Conservation (phyloP, 2,797 vertebrate genomes). For the Epinephelus awoara region DNA sequence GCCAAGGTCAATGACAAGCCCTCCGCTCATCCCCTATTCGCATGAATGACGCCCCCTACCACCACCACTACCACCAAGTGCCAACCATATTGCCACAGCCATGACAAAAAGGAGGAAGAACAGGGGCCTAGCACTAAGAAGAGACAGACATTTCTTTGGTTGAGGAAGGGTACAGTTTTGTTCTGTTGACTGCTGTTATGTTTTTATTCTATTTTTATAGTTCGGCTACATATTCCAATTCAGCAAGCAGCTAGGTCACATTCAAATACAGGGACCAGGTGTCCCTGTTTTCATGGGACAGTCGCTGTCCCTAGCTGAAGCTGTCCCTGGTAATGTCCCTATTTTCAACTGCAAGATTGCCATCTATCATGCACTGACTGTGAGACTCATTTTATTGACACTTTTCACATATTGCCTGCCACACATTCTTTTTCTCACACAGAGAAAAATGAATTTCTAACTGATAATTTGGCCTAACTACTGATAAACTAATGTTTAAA, state of each 20-base stretch:
- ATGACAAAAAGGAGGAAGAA: constrained; percentile 11
- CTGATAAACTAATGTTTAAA: no score
- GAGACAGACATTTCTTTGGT: constrained; percentile 18
- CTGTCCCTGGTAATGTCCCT: no score
- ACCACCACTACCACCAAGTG: not conserved
- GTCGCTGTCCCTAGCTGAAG: no score
- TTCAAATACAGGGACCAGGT: not conserved
- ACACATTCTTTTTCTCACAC: no score
- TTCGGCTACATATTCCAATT: not conserved
- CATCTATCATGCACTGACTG: no score
- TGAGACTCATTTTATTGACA: no score
- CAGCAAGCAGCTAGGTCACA: not conserved
- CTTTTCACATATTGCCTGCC: no score
- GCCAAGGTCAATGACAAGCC: constrained; percentile 68
- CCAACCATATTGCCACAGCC: constrained; percentile 6
- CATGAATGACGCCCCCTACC: constrained; percentile 28
- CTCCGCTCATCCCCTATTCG: constrained; percentile 26
- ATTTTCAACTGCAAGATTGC: no score
- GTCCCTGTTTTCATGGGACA: no score
- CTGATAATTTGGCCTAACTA: no score
- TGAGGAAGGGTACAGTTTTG: not conserved
- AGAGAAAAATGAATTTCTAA: no score
- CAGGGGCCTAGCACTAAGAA: constrained; percentile 24
- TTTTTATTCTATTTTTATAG: not conserved
- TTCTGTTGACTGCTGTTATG: not conserved